A percentile compares a stretch with the other conserved stretches of the same genome.
phyloP scores from a whole-genome alignment of 1,140 invertebrate species.

The Polypedilum pembai region DNA sequence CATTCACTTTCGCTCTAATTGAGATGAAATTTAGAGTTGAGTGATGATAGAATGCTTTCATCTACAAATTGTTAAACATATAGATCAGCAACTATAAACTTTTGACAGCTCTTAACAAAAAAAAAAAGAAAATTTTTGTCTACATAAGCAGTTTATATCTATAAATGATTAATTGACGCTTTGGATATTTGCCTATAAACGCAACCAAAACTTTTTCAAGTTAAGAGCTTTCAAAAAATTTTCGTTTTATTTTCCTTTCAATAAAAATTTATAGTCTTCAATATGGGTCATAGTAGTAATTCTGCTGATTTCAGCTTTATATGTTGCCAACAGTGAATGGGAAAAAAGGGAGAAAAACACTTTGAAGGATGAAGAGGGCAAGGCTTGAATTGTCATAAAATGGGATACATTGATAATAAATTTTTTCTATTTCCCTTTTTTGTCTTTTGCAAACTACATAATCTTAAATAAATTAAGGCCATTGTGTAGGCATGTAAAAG shows the following conservation, averaged over 20 bases:
- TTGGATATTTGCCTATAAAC: not conserved
- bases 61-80: too few species aligned
- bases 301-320: not conserved
- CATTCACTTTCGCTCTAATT: too few species aligned
- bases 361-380: not conserved
- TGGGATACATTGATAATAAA: not conserved
- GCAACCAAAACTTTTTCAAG: not conserved
- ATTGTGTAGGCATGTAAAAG: too few species aligned
- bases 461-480: too few species aligned
- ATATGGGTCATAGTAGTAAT: not conserved
- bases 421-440: too few species aligned
- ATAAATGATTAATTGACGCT: not conserved
- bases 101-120: too few species aligned
- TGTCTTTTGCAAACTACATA: too few species aligned
- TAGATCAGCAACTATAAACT: too few species aligned
- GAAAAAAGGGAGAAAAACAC: too few species aligned
- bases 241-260: not conserved
- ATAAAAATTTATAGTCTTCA: constrained; percentile 6
- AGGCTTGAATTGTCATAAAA: not conserved
- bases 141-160: too few species aligned
- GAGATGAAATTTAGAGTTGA: not conserved
- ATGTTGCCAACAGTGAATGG: not conserved
- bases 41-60: not conserved
- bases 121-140: too few species aligned
- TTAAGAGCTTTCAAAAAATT: not conserved